A percentile compares a stretch with the other conserved stretches of the same genome.
Conservation (phyloP, 2,888 invertebrate genomes). For the Meganola albula region DNA sequence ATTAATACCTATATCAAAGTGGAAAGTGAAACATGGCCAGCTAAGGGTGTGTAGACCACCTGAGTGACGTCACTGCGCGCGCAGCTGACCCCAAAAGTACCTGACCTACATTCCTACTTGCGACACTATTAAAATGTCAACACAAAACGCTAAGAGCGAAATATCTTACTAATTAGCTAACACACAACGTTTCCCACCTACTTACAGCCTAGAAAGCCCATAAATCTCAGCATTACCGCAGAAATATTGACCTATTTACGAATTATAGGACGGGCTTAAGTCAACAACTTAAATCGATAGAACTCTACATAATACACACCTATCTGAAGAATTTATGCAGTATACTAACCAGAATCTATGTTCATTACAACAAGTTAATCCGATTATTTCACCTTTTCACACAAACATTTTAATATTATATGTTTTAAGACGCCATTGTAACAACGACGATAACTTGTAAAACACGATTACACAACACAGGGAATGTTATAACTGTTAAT, state of each 20-base stretch:
- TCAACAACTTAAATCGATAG: constrained; percentile 21
- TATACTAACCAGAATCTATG: constrained; percentile 46
- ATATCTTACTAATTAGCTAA: constrained; percentile 49
- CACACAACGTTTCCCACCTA: constrained; percentile 37
- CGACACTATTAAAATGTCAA: constrained; percentile 66
- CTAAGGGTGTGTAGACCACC: constrained; percentile 50
- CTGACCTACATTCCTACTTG: constrained; percentile 62
- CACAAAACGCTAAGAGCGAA: constrained; percentile 43
- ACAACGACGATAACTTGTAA: constrained; percentile 45
- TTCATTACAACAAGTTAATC: constrained; percentile 48
- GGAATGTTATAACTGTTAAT: constrained; percentile 20
- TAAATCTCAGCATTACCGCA: constrained; percentile 21
- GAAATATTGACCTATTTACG: constrained; percentile 5
- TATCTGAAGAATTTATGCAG: constrained; percentile 6
- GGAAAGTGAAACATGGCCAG: constrained; percentile 56
- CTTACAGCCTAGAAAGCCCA: constrained; percentile 22
- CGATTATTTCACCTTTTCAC: constrained; percentile 39
- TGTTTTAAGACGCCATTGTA: constrained; percentile 58
- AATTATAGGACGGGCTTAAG: too few relatives aligned
- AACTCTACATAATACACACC: constrained; percentile 3
- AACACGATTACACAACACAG: constrained; percentile 42
- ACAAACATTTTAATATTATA: constrained; percentile 52
- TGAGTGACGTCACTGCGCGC: constrained; percentile 67
- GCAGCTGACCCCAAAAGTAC: constrained; percentile 47
- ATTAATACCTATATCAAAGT: constrained; percentile 26